Conservation (phyloP, 2,888 invertebrate genomes). For the Ormyrus pomaceus region DNA sequence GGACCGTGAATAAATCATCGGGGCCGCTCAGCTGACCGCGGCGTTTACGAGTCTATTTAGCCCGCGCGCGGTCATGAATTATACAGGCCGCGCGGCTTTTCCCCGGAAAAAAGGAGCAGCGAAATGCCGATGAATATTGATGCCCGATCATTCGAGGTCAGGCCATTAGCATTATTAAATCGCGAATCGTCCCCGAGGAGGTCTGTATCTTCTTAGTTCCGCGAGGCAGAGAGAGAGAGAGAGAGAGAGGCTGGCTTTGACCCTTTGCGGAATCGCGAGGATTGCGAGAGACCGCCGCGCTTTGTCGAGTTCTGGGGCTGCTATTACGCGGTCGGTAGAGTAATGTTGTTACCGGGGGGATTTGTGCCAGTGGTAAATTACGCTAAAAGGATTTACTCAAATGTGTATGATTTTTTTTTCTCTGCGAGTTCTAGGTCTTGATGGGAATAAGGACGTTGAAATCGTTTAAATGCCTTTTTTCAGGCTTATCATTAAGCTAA, state of each 20-base stretch:
- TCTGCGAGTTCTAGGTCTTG: too few species aligned
- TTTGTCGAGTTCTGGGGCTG: too few species aligned
- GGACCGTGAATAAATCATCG: slow-evolving; percentile 23
- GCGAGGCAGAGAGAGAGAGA: too few species aligned
- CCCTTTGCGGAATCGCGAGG: slow-evolving; percentile 17
- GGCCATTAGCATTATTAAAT: slow-evolving; percentile 62
- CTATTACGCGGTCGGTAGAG: neutral
- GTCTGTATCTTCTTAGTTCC: too few species aligned
- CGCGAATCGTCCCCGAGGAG: neutral
- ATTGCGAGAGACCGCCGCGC: neutral
- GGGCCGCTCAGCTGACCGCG: neutral
- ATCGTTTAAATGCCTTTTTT: too few species aligned
- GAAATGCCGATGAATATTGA: slow-evolving; percentile 68
- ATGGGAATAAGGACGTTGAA: too few species aligned
- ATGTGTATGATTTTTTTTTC: too few species aligned
- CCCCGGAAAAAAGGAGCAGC: slow-evolving; percentile 29
- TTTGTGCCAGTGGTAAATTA: too few species aligned
- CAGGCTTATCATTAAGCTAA: too few species aligned
- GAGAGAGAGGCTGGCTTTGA: neutral
- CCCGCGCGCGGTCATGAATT: slow-evolving; percentile 26
- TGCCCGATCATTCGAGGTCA: slow-evolving; percentile 61
- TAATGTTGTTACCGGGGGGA: neutral
- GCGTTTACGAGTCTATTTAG: slow-evolving; percentile 46
- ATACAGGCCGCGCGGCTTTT: neutral
- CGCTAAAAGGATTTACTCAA: too few species aligned